These are phyloP conservation scores for Hermetia illucens DNA, from an alignment of 1,140 invertebrate species.

Conservation along the genomic window DNA sequence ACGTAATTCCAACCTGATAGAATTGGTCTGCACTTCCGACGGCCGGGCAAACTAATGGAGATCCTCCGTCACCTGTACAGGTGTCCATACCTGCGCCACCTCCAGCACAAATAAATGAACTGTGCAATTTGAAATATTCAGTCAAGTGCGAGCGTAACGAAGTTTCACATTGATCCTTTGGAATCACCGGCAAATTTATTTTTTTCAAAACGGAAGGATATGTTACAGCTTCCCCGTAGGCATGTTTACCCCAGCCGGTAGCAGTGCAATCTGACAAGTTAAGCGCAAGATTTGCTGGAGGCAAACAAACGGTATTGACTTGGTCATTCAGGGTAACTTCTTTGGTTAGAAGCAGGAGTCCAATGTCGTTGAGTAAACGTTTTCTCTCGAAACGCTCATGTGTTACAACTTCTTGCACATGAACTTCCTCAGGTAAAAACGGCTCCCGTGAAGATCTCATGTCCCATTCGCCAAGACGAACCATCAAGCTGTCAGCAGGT, in stretches of 20 bases:
- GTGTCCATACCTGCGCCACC: slow-evolving; percentile 42
- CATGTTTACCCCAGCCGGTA: slow-evolving; percentile 57
- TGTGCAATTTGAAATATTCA: slow-evolving; percentile 39
- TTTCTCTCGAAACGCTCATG: slow-evolving; percentile 33
- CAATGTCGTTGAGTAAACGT: slow-evolving; percentile 33
- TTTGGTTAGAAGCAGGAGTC: slow-evolving; percentile 34
- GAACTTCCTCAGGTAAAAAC: slow-evolving; percentile 38
- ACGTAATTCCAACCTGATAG: slow-evolving; percentile 40
- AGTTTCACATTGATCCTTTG: slow-evolving; percentile 33
- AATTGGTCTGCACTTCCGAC: slow-evolving; percentile 31
- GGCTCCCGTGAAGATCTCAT: slow-evolving; percentile 43
- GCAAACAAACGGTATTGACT: slow-evolving; percentile 38
- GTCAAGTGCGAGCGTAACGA: slow-evolving; percentile 43
- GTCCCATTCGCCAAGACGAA: slow-evolving; percentile 52
- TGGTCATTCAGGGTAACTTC: slow-evolving; percentile 36
- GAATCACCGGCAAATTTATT: slow-evolving; percentile 41
- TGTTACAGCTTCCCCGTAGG: slow-evolving; percentile 39
- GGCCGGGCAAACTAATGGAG: slow-evolving; percentile 50
- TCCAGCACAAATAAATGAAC: slow-evolving; percentile 53
- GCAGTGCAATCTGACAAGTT: slow-evolving; percentile 38
- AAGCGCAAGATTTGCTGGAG: slow-evolving; percentile 2
- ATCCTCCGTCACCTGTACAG: slow-evolving; percentile 43
- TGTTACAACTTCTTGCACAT: slow-evolving; percentile 33
- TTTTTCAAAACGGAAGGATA: slow-evolving; percentile 43
- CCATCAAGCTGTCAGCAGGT: too few species aligned